Evolutionary conservation across 1,140 invertebrate species (phyloP).

Genomic region (Nasonia longicornis): DNA sequence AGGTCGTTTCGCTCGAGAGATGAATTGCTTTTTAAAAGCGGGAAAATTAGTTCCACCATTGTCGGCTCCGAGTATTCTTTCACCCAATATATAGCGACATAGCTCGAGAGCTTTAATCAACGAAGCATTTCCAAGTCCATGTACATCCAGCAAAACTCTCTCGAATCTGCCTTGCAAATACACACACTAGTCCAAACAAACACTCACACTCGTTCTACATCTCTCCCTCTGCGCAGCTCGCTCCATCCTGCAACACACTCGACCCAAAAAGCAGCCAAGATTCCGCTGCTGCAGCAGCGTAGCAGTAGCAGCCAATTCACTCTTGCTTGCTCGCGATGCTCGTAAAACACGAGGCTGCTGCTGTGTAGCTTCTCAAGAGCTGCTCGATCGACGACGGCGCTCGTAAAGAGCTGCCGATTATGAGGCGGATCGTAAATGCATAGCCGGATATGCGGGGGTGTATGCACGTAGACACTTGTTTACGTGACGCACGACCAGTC

Average conservation of each 20-base stretch:
- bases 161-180: conserved; percentile 3
- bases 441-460: not conserved
- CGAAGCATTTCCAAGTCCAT: not conserved
- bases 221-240: not conserved
- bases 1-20: not conserved
- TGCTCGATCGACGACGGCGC: not conserved
- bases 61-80: too few species aligned
- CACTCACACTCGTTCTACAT: not conserved
- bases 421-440: not conserved
- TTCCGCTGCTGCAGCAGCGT: not conserved
- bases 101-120: not conserved
- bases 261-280: not conserved
- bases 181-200: not conserved
- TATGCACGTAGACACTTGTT: not conserved
- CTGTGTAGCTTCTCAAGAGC: too few species aligned
- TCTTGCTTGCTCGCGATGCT: not conserved
- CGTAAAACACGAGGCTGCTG: not conserved
- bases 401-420: not conserved
- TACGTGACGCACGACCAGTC: not conserved
- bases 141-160: not conserved
- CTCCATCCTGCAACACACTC: not conserved
- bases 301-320: not conserved
- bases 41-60: too few species aligned
- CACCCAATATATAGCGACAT: too few species aligned
- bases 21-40: not conserved